Conservation (phyloP, 1,140 invertebrate species). For the Trialeurodes vaporariorum region DNA sequence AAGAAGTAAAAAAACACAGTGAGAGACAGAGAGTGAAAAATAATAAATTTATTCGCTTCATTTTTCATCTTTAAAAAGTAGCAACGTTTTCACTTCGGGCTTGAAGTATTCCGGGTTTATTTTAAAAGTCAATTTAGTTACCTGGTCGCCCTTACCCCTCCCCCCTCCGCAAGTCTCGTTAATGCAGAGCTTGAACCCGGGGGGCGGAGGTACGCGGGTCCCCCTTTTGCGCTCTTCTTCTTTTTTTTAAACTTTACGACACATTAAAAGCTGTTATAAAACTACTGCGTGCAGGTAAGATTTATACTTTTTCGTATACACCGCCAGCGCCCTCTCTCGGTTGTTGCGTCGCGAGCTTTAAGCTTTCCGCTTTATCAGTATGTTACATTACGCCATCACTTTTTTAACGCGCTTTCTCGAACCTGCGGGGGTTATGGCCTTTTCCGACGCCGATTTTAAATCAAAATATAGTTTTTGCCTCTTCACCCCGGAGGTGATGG, state of each 20-base stretch:
- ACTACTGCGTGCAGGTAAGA: background rate
- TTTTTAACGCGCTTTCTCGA: background rate
- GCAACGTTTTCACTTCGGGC: background rate
- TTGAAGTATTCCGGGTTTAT: background rate
- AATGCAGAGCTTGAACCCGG: too few relatives aligned
- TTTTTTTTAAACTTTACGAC: background rate
- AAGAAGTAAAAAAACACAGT: too few relatives aligned
- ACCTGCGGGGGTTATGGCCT: background rate
- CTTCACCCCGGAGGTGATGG: background rate
- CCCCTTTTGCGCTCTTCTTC: too few relatives aligned
- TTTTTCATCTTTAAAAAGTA: background rate
- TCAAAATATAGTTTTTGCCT: background rate
- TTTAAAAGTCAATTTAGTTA: background rate
- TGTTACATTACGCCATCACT: background rate
- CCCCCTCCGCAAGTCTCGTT: too few relatives aligned
- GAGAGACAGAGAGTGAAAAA: too few relatives aligned
- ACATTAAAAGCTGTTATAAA: conserved; percentile 1
- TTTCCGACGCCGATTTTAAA: background rate
- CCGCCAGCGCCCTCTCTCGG: too few relatives aligned
- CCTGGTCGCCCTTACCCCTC: too few relatives aligned
- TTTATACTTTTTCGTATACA: background rate
- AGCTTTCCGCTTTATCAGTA: background rate
- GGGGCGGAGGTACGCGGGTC: background rate
- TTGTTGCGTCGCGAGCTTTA: background rate
- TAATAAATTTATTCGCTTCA: too few relatives aligned